Percentiles rank a stretch among this genome's conserved stretches.
These are phyloP conservation scores for Epinephelus cyanopodus DNA, from an alignment of 2,113 vertebrate genomes.

Conservation along the genomic window DNA sequence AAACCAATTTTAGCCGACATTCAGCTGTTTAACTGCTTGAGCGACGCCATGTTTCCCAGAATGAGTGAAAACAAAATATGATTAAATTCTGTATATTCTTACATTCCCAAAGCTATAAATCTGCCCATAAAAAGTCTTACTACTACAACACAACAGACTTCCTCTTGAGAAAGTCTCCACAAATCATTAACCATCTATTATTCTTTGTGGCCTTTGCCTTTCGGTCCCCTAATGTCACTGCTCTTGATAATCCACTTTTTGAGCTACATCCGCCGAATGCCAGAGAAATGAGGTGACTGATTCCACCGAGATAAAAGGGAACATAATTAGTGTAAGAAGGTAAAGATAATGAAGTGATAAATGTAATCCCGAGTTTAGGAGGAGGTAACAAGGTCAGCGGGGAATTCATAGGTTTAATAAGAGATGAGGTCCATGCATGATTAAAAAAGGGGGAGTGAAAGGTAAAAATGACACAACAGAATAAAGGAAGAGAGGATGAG, in stretches of 20 bases:
- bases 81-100: not conserved
- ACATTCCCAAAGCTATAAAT: slow-evolving; percentile 18
- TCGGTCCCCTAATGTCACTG: slow-evolving; percentile 28
- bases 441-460: slow-evolving; percentile 42
- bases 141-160: slow-evolving; percentile 17
- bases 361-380: slow-evolving; percentile 54
- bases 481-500: not conserved
- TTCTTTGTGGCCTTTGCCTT: slow-evolving; percentile 26
- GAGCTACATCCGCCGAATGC: slow-evolving; percentile 47
- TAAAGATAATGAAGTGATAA: slow-evolving; percentile 71
- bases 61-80: slow-evolving; percentile 19
- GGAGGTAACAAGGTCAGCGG: slow-evolving; percentile 55
- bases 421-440: slow-evolving; percentile 48
- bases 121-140: not conserved
- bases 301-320: slow-evolving; percentile 62
- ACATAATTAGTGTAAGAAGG: slow-evolving; percentile 66
- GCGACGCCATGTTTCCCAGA: slow-evolving; percentile 24
- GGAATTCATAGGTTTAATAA: slow-evolving; percentile 57
- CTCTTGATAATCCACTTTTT: slow-evolving; percentile 62
- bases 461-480: slow-evolving; percentile 35
- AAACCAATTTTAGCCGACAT: slow-evolving; percentile 65
- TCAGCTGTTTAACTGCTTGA: slow-evolving; percentile 50
- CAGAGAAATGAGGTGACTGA: slow-evolving; percentile 52
- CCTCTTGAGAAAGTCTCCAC: not conserved
- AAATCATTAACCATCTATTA: slow-evolving; percentile 33